phyloP scores from a whole-genome alignment of 2,797 vertebrate species.

The Staurois parvus region DNA sequence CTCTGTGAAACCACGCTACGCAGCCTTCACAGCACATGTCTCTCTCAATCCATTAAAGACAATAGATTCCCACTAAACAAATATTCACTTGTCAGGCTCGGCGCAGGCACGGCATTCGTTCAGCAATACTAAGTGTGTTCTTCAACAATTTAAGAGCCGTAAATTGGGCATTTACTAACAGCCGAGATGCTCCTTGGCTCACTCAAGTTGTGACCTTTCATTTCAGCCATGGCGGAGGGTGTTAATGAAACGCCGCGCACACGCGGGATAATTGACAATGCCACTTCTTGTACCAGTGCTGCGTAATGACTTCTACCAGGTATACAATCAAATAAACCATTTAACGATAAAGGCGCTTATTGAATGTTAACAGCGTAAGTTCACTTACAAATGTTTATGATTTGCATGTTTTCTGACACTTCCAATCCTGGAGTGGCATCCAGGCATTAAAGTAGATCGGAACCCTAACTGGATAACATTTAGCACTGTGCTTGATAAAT shows the following conservation, averaged over 20 bases:
- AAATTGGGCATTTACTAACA: constrained; percentile 74
- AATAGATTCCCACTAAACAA: constrained; percentile 82
- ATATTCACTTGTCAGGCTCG: constrained; percentile 77
- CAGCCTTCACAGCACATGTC: constrained; percentile 68
- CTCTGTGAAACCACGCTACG: constrained; percentile 69
- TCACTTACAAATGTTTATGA: constrained; percentile 41
- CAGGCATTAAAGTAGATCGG: no score
- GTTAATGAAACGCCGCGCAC: constrained; percentile 66
- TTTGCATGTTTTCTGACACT: constrained; percentile 27
- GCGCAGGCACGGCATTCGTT: constrained; percentile 69
- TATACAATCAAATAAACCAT: constrained; percentile 50
- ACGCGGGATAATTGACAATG: constrained; percentile 58
- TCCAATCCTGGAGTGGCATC: not conserved
- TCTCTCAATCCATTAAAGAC: constrained; percentile 84
- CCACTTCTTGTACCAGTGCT: constrained; percentile 60
- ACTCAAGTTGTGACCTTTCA: constrained; percentile 65
- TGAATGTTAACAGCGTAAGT: constrained; percentile 33
- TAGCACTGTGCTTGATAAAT: no score
- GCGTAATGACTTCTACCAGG: constrained; percentile 53
- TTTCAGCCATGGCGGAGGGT: constrained; percentile 66
- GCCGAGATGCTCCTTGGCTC: constrained; percentile 67
- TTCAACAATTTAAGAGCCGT: constrained; percentile 69
- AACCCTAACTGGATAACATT: no score
- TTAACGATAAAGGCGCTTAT: constrained; percentile 41
- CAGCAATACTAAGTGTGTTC: constrained; percentile 65